These are phyloP conservation scores for Manis javanica DNA, from an alignment of 2,797 vertebrate species.

Conservation along the genomic window DNA sequence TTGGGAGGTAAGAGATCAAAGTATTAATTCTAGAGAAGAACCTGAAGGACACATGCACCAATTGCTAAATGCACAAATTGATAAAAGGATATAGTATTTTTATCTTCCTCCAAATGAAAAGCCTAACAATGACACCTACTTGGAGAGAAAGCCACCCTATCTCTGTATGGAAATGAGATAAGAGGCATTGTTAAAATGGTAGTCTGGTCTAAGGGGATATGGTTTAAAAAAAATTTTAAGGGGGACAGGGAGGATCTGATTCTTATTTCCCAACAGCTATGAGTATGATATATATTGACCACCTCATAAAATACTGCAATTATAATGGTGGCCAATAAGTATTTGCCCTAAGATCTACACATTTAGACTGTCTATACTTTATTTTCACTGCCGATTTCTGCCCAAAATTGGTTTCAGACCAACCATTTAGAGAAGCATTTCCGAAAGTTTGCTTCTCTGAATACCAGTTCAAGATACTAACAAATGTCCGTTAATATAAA, in stretches of 20 bases:
- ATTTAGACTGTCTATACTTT: not conserved
- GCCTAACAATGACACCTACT: not conserved
- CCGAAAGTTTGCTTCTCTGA: not conserved
- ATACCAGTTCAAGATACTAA: not conserved
- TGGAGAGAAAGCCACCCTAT: not conserved
- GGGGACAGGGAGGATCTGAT: not conserved
- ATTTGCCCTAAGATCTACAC: not conserved
- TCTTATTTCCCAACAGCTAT: not conserved
- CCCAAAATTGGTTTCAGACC: not conserved
- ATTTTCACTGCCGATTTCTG: not conserved
- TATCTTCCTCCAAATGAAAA: not conserved
- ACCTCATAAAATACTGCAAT: not conserved
- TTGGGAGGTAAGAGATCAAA: not conserved
- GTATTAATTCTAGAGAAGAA: not conserved
- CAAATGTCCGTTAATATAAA: not conserved
- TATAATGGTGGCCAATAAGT: not conserved
- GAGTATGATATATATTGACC: not conserved
- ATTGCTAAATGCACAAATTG: too few relatives aligned
- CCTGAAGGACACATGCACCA: not conserved
- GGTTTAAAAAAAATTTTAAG: not conserved
- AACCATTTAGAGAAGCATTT: not conserved
- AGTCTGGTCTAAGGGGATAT: not conserved
- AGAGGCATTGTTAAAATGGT: not conserved
- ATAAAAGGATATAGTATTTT: not conserved
- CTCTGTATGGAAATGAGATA: not conserved